Percentiles rank a stretch among this genome's conserved stretches.
Conservation (phyloP, 2,888 invertebrate genomes). For the Rutpela maculata region DNA sequence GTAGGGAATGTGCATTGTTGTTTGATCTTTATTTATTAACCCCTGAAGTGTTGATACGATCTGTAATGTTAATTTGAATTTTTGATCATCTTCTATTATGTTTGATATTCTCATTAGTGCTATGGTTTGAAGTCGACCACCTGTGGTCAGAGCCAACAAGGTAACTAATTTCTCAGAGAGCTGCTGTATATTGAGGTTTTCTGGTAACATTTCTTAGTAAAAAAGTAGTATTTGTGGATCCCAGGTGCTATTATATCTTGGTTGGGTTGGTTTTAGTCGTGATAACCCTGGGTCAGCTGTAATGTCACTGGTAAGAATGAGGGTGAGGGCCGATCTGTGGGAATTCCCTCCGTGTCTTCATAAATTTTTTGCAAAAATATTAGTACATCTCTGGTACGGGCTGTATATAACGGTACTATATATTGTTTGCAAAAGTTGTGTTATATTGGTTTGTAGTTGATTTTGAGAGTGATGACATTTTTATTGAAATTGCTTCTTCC, state of each 20-base stretch:
- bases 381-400: no score
- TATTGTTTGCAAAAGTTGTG: no score
- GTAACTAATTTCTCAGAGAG: constrained; percentile 1
- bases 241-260: not conserved
- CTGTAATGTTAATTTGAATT: not conserved
- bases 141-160: not conserved
- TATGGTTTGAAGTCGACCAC: not conserved
- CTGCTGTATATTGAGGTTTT: not conserved
- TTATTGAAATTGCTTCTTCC: no score
- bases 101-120: not conserved
- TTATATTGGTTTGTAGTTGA: no score
- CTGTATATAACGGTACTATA: no score
- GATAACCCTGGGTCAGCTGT: not conserved
- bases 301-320: no score
- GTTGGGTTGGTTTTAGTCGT: not conserved
- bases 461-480: no score
- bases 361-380: no score
- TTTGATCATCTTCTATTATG: not conserved
- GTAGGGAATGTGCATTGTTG: constrained; percentile 11
- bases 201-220: not conserved
- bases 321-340: no score
- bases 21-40: constrained; percentile 8
- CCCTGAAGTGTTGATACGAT: not conserved
- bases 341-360: no score
- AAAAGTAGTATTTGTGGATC: not conserved